A percentile compares a stretch with the other conserved stretches of the same genome.
Conservation (phyloP, 2,888 invertebrate genomes). For the Agrilus mali region DNA sequence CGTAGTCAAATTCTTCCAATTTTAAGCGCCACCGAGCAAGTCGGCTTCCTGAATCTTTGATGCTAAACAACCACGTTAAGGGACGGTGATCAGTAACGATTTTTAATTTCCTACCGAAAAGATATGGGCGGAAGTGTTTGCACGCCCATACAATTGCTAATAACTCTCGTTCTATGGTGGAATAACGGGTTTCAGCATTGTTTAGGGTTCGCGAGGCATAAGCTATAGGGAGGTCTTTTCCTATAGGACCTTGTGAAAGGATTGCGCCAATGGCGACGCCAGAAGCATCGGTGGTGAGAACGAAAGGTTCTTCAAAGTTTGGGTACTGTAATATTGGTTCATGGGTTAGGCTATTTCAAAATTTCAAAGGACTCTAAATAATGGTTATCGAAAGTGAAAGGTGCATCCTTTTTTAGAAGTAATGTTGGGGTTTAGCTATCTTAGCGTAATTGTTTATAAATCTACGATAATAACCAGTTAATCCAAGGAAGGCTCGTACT, state of each 20-base stretch:
- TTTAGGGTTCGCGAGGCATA: conserved; percentile 11
- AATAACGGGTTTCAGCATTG: conserved; percentile 3
- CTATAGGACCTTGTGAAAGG: conserved; percentile 12
- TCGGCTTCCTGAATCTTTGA: too few species aligned
- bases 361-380: conserved; percentile 1
- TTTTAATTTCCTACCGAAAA: conserved; percentile 8
- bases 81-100: conserved; percentile 13
- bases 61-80: conserved; percentile 5
- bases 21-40: too few species aligned
- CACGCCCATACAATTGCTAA: conserved; percentile 13
- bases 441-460: conserved; percentile 5
- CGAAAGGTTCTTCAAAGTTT: conserved; percentile 16
- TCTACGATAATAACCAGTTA: conserved; percentile 3
- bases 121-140: conserved; percentile 13
- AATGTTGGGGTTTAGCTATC: conserved; percentile 13
- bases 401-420: conserved; percentile 5
- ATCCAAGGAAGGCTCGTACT: conserved; percentile 1
- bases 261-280: conserved; percentile 14
- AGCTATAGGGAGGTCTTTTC: conserved; percentile 12
- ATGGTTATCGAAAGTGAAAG: neutral
- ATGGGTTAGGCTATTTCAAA: conserved; percentile 8
- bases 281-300: conserved; percentile 16
- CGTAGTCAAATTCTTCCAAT: conserved; percentile 2
- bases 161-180: conserved; percentile 15
- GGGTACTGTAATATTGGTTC: conserved; percentile 15